Evolutionary conservation across 2,888 invertebrate genomes (phyloP), one percentile per base, ranked within the genome.

Genomic region (Eremobia ochroleuca): DNA sequence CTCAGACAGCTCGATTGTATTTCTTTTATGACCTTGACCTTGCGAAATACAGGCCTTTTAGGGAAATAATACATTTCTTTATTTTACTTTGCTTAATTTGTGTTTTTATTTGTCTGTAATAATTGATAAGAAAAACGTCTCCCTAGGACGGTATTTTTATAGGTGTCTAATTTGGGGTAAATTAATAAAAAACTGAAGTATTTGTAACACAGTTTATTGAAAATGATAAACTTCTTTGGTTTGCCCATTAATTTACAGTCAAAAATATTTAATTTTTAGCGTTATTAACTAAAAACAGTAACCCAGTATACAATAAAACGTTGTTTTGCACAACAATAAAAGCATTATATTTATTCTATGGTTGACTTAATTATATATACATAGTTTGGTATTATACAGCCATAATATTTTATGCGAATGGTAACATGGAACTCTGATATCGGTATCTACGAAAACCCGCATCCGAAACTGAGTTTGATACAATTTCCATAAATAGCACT

Each of bases 151-250:
- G n/a, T 46, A n/a, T 4, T 46, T 5, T 4, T 21, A 21, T 31
- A 21, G 28, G 28, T 52, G 59, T 34, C 21, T 58, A 15, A 55
- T 55, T 74, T 34, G 13, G 31, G 15, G n/a, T 8, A 4, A 58
- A 58, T 58, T 62, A 87, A 88, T 83, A 83, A 85, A 88, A 89
- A 80, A 34, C 73, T 34, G 49, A 64, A 74, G 62, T 82, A 79
- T 91, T 90, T 86, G 87, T 94, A 95, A 95, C 93, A 93, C 92
- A 92, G 92, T 96, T 96, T 96, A 96, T 95, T 96, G 93, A 95
- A 95, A 95, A 96, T 94, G 94, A 96, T 95, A 95, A 95, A 95
- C 92, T 90, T 94, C 34, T 88, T 90, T 92, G 90, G 77, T 89
- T 89, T 87, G 89, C 89, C 88, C 87, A 85, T 92, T 86, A 92